Conservation (phyloP, 2,113 vertebrate species). For the Athene noctua region DNA sequence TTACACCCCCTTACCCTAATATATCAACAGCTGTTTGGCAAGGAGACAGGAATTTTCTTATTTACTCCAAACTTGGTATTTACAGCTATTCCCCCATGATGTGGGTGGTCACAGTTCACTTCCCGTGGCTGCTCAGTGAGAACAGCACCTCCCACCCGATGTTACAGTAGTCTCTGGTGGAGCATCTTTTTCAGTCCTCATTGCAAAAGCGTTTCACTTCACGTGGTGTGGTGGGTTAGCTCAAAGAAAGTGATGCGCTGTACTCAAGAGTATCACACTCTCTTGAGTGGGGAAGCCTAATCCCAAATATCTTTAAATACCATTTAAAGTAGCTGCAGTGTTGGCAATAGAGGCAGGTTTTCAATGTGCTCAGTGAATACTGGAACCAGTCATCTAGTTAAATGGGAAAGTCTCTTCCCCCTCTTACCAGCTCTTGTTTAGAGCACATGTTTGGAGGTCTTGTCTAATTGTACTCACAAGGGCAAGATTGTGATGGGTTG, state of each 20-base stretch:
- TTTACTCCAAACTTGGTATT: not conserved
- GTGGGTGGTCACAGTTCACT: not conserved
- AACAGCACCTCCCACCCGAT: not conserved
- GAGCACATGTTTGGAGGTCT: rapidly evolving
- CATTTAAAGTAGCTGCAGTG: not conserved
- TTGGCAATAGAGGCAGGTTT: not conserved
- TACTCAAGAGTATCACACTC: not conserved
- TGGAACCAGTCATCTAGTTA: not conserved
- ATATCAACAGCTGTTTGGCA: conserved; percentile 23
- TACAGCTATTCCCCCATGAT: not conserved
- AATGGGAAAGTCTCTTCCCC: not conserved
- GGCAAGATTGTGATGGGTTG: not conserved
- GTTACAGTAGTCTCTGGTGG: not conserved
- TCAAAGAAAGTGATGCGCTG: not conserved
- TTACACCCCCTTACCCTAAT: not conserved
- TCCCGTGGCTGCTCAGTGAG: not conserved
- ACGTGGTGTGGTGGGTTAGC: not conserved
- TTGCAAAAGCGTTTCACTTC: rapidly evolving
- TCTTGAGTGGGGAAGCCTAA: not conserved
- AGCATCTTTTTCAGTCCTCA: not conserved
- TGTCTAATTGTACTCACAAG: not conserved
- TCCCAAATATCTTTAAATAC: not conserved
- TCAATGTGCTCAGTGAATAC: not conserved
- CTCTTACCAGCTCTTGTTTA: not conserved
- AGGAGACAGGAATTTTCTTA: not conserved